Conservation (phyloP, 2,888 invertebrate species). For the Rotaria macrura region DNA sequence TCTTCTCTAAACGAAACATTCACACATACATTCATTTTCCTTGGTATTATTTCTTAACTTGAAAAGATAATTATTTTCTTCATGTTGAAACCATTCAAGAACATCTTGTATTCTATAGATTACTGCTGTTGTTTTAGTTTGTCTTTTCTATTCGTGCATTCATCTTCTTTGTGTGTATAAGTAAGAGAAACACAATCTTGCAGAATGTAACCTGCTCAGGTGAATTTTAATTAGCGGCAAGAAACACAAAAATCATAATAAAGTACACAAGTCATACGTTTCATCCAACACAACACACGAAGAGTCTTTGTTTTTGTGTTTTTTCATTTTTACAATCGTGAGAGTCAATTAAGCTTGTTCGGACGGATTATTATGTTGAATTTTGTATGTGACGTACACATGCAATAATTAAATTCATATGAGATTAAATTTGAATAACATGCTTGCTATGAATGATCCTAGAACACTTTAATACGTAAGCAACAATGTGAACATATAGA, state of each 20-base stretch:
- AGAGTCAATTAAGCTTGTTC: too few relatives aligned
- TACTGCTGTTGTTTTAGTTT: not conserved
- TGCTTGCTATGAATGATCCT: too few relatives aligned
- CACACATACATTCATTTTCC: not conserved
- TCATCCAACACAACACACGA: not conserved
- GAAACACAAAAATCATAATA: not conserved
- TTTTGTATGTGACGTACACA: too few relatives aligned
- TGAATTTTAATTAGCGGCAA: not conserved
- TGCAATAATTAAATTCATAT: too few relatives aligned
- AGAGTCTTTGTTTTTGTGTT: too few relatives aligned
- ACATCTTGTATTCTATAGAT: not conserved
- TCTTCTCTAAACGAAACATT: not conserved
- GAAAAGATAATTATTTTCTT: not conserved
- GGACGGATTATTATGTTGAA: too few relatives aligned
- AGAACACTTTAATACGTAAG: too few relatives aligned
- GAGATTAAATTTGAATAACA: too few relatives aligned
- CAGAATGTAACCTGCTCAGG: not conserved
- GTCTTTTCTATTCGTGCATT: not conserved
- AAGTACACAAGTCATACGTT: not conserved
- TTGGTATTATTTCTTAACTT: not conserved
- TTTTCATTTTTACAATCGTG: not conserved
- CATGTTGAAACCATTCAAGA: not conserved
- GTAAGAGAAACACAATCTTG: not conserved
- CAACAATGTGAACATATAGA: too few relatives aligned
- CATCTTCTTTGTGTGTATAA: not conserved